Base-by-base conservation (phyloP, 2,888 invertebrate genomes). In the Lasioglossum vierecki region DNA sequence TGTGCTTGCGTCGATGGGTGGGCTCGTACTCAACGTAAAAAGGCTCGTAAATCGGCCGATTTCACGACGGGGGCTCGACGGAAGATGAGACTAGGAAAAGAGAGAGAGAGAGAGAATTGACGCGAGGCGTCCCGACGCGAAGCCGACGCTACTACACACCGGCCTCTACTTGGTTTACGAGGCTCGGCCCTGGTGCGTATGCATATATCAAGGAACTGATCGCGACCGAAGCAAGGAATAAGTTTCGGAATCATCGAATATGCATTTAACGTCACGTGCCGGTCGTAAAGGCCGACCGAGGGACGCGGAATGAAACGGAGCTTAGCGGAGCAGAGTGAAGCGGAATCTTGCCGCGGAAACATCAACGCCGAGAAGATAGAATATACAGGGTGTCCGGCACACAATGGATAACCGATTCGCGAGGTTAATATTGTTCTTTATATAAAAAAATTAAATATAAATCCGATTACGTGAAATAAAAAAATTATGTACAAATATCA, bases 21-120 rank as follows among this genome's bases (percentile, higher is more conserved):
- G n/a, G 76, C 63, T 73, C 68, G 86, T n/a, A 66, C 35, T 46
- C 71, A 22, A 49, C 83, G 85, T 83, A 82, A 87, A 89, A 82
- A 80, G 77, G 73, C 75, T 91, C 91, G 81, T 91, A 91, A 91
- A 85, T 89, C 84, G 83, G 72, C 53, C 86, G 88, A 85, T 91
- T 88, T 80, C 83, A 77, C 84, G 88, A 75, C 70, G 74, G 79
- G n/a, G 83, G 49, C 79, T 60, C 83, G 87, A 86, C 82, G 82
- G 81, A 81, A 84, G 87, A 84, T 80, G 84, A 87, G 83, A 79
- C 79, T 49, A 41, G 68, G 57, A 11, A 22, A 22, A 63, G n/a
- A n/a, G n/a, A n/a, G n/a, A n/a, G n/a, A 35, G 60, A 63, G 30
- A 60, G 60, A 26, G 26, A 26, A 4, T 11, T 4, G 57, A 26